Percentiles rank a stretch among this genome's conserved stretches.
These are phyloP conservation scores for Lordiphosa clarofinis DNA, from an alignment of 1,140 invertebrate genomes.

Conservation along the genomic window DNA sequence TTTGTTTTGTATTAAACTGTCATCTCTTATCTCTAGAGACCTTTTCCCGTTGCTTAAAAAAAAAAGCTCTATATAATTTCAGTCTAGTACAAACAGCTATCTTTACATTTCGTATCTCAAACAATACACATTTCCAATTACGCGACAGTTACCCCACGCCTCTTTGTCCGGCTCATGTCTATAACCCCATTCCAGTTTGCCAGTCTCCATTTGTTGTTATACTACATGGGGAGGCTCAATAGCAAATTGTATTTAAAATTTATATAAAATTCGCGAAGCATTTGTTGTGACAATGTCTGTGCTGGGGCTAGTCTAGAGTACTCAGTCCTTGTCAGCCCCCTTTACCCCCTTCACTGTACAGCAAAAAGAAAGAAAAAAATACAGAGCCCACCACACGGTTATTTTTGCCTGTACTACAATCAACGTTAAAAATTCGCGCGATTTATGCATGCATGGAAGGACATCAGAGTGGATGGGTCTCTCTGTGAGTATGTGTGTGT, in stretches of 20 bases:
- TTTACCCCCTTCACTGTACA: neutral
- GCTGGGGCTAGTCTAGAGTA: constrained; percentile 14
- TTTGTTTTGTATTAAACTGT: too few species aligned
- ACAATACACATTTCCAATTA: constrained; percentile 73
- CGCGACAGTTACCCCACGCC: constrained; percentile 52
- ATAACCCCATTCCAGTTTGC: constrained; percentile 8
- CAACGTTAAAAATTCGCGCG: constrained; percentile 74
- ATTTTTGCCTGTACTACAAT: constrained; percentile 61
- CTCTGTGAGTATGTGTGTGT: constrained; percentile 15
- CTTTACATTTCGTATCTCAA: constrained; percentile 34
- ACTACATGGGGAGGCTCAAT: constrained; percentile 49
- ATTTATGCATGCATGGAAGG: constrained; percentile 70
- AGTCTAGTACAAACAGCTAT: constrained; percentile 11
- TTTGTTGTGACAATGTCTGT: constrained; percentile 72
- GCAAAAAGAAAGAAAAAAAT: constrained; percentile 17
- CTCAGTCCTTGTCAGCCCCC: neutral
- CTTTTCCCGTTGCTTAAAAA: too few species aligned
- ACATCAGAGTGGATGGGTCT: constrained; percentile 10
- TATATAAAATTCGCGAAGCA: constrained; percentile 69
- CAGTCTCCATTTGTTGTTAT: constrained; percentile 30
- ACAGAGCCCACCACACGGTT: constrained; percentile 50
- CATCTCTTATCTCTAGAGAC: too few species aligned
- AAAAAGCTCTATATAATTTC: too few species aligned
- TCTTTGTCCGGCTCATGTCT: constrained; percentile 6
- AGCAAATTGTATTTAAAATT: constrained; percentile 77